phyloP scores from a whole-genome alignment of 2,888 invertebrate genomes.

The Polyommatus icarus region DNA sequence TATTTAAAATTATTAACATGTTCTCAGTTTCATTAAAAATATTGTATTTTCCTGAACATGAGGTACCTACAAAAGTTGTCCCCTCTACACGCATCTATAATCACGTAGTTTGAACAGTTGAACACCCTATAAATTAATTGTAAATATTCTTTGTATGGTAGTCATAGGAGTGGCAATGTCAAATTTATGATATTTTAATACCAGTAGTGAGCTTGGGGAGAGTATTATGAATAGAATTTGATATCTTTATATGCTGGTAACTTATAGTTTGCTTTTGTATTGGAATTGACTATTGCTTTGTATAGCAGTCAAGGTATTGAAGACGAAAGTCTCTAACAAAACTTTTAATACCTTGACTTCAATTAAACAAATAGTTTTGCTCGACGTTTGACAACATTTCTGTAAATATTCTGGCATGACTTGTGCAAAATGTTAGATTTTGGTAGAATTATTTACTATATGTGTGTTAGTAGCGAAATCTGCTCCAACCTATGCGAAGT shows the following conservation, averaged over 20 bases:
- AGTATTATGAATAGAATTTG: conserved; percentile 2
- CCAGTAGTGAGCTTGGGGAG: neutral
- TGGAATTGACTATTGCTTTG: neutral
- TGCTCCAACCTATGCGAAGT: no score
- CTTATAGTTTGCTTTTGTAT: neutral
- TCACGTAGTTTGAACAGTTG: neutral
- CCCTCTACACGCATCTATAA: neutral
- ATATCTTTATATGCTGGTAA: neutral
- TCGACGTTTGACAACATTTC: no score
- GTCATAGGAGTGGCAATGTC: conserved; percentile 13
- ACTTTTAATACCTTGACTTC: no score
- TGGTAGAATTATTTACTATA: no score
- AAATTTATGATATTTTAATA: conserved; percentile 21
- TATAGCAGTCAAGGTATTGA: neutral
- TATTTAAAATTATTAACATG: no score
- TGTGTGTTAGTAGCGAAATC: no score
- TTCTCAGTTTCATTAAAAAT: neutral
- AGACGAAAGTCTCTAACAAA: no score
- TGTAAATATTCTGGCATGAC: no score
- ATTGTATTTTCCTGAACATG: neutral
- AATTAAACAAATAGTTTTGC: no score
- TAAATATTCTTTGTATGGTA: neutral
- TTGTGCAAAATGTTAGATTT: no score
- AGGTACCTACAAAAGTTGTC: neutral
- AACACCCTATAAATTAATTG: conserved; percentile 10